Conservation (phyloP, 35 echinoderm and acorn worm genomes). For the Ophiothrix spiculata region DNA sequence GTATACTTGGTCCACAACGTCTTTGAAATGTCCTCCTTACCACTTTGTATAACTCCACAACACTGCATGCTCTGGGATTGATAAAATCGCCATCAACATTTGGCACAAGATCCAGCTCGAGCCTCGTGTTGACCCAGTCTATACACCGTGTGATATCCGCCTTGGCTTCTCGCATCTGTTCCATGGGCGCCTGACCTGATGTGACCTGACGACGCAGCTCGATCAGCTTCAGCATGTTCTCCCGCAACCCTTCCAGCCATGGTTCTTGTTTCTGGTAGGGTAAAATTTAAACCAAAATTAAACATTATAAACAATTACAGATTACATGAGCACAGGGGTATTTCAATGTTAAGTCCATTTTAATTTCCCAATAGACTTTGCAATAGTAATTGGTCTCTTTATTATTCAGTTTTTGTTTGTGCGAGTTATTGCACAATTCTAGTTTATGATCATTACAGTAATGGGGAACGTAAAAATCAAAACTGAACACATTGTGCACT, state of each 20-base stretch:
- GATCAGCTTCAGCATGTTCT: conserved; percentile 70
- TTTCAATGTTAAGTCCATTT: background rate
- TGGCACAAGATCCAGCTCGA: conserved; percentile 59
- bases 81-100: conserved; percentile 62
- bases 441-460: no score
- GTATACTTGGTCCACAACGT: no score
- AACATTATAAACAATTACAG: background rate
- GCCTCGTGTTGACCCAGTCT: conserved; percentile 52
- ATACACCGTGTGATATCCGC: conserved; percentile 33
- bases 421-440: no score
- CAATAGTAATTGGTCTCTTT: background rate
- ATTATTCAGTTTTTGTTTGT: no score
- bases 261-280: conserved; percentile 9
- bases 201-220: conserved; percentile 46
- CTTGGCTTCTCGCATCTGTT: conserved; percentile 42
- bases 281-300: background rate
- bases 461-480: no score
- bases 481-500: no score
- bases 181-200: conserved; percentile 48
- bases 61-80: conserved; percentile 20
- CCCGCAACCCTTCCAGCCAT: conserved; percentile 28
- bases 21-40: conserved; percentile 11
- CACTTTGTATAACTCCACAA: conserved; percentile 61
- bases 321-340: background rate
- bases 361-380: background rate